Percentiles rank a stretch among this genome's conserved stretches.
Evolutionary conservation across 2,113 vertebrate species (phyloP).

Genomic region (Heloderma charlesbogerti): DNA sequence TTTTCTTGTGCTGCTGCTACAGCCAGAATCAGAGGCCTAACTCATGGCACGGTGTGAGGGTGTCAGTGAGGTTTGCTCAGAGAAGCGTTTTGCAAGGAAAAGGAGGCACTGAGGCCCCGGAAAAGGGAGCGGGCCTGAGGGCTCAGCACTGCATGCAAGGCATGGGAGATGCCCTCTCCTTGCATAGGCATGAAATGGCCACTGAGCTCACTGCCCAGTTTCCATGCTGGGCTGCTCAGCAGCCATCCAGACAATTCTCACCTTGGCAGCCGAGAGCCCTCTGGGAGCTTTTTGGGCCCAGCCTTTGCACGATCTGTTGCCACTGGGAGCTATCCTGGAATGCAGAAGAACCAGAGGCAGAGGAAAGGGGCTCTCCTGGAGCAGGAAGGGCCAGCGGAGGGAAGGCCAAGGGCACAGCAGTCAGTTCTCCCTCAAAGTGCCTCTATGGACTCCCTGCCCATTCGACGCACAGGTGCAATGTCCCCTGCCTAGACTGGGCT

Average conservation of each 20-base stretch:
- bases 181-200: not conserved
- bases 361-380: not conserved
- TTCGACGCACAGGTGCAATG: too few species aligned
- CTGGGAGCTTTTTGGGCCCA: not conserved
- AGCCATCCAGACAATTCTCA: not conserved
- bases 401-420: not conserved
- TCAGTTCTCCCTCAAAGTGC: too few species aligned
- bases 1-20: constrained; percentile 16
- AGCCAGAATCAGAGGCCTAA: not conserved
- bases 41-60: constrained; percentile 3
- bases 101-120: not conserved
- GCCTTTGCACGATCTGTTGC: not conserved
- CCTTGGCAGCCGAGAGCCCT: not conserved
- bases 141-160: too few species aligned
- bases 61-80: not conserved
- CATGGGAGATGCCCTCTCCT: not conserved
- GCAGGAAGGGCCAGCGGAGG: not conserved
- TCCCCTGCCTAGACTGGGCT: not conserved
- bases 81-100: not conserved
- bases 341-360: not conserved
- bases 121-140: not conserved
- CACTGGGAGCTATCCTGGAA: not conserved
- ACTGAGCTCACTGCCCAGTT: not conserved
- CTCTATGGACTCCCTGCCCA: too few species aligned
- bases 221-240: not conserved